A percentile compares a stretch with the other conserved stretches of the same genome.
phyloP scores from a whole-genome alignment of 2,888 invertebrate species.

The Chrysolina americana region DNA sequence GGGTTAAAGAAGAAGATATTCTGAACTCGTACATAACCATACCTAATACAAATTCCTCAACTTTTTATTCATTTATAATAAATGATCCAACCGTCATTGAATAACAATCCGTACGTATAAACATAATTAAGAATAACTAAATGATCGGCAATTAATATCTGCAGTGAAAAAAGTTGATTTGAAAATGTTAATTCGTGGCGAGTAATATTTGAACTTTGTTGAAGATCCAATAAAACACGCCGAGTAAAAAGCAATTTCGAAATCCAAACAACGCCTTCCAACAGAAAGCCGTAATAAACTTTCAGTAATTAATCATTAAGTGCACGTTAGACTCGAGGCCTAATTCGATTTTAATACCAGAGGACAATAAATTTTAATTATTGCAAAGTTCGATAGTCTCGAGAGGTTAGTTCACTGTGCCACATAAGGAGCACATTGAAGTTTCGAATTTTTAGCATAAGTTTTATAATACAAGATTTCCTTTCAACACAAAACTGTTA shows the following conservation, averaged over 20 bases:
- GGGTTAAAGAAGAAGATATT: too few species aligned
- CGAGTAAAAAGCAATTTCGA: conserved; percentile 34
- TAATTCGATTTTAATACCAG: conserved; percentile 34
- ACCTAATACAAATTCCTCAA: background rate
- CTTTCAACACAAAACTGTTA: too few species aligned
- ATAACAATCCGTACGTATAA: conserved; percentile 7
- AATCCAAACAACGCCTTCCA: conserved; percentile 49
- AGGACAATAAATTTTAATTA: conserved; percentile 30
- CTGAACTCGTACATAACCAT: background rate
- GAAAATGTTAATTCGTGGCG: conserved; percentile 34
- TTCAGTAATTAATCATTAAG: conserved; percentile 31
- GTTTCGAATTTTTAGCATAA: too few species aligned
- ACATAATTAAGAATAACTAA: conserved; percentile 24
- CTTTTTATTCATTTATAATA: conserved; percentile 1
- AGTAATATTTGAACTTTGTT: conserved; percentile 34
- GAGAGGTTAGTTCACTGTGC: background rate
- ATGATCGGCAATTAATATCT: conserved; percentile 31
- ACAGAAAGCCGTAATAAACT: conserved; percentile 33
- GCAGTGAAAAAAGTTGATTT: conserved; percentile 32
- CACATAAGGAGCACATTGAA: background rate
- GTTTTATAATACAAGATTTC: too few species aligned
- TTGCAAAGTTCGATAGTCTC: conserved; percentile 21
- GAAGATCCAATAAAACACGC: conserved; percentile 32
- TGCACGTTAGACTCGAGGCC: conserved; percentile 5
- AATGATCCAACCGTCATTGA: conserved; percentile 1